Evolutionary conservation across 2,113 vertebrate species (phyloP).

Genomic region (Psettodes erumei): DNA sequence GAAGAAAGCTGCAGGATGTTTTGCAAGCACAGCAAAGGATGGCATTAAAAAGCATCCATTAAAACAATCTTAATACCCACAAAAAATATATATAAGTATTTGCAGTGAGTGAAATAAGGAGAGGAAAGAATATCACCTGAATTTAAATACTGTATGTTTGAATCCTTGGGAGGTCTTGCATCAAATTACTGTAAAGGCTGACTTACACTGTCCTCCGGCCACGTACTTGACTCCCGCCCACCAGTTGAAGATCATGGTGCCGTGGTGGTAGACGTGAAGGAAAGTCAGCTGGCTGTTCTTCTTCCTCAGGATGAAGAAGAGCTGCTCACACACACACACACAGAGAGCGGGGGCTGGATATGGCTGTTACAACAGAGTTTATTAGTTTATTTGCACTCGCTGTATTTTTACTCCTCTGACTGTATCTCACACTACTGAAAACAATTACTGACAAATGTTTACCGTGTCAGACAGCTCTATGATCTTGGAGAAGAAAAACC

Average conservation of each 20-base stretch:
- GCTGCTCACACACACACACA: constrained; percentile 66
- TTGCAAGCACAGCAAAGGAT: not conserved
- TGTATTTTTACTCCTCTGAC: not conserved
- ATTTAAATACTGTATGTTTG: no score
- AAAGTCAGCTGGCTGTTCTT: constrained; percentile 87
- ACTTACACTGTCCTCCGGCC: constrained; percentile 87
- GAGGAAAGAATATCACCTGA: not conserved
- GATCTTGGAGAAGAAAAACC: constrained; percentile 86
- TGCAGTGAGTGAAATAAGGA: not conserved
- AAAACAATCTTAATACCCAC: not conserved
- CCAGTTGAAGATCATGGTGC: constrained; percentile 87
- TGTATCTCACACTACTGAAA: not conserved
- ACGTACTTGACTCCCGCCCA: constrained; percentile 86
- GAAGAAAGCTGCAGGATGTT: constrained; percentile 79
- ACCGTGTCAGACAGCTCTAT: constrained; percentile 82
- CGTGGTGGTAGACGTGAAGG: constrained; percentile 88
- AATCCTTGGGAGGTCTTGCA: no score
- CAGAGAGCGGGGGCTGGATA: no score
- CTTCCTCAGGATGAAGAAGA: constrained; percentile 88
- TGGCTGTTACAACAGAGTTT: no score
- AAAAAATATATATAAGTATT: not conserved
- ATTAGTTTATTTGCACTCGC: not conserved
- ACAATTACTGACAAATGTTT: not conserved
- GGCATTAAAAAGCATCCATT: not conserved
- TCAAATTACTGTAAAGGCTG: rapidly evolving